Conservation (phyloP, 2,797 vertebrate species). For the Tamandua tetradactyla region DNA sequence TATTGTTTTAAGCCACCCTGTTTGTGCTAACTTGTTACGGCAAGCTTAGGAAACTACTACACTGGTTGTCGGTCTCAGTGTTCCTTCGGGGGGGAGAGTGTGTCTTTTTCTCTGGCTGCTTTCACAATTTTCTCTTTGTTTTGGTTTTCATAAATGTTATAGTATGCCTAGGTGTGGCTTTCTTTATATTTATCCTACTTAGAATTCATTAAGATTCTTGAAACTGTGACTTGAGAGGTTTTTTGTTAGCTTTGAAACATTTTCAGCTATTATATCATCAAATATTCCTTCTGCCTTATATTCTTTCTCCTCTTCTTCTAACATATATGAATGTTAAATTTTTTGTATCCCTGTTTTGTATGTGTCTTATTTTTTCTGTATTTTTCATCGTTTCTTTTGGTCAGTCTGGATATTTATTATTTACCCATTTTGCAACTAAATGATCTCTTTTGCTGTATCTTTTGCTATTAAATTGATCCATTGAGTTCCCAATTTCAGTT, state of each 20-base stretch:
- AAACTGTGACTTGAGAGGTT: background rate
- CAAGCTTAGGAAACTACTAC: too few species aligned
- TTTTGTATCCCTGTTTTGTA: too few species aligned
- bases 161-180: background rate
- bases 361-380: too few species aligned
- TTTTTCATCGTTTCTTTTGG: too few species aligned
- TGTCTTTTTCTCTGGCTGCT: background rate
- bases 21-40: too few species aligned
- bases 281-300: background rate
- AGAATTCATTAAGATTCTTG: background rate
- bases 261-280: background rate
- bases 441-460: too few species aligned
- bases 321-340: background rate
- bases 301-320: background rate
- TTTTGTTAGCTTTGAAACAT: background rate
- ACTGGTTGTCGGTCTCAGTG: background rate
- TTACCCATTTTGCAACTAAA: too few species aligned
- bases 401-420: too few species aligned
- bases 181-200: background rate
- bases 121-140: background rate
- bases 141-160: background rate
- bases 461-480: too few species aligned
- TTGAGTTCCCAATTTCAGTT: too few species aligned
- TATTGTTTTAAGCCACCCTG: too few species aligned
- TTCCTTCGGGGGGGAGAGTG: background rate